Base-by-base conservation (phyloP, 2,797 vertebrate species). In the Zalophus californianus region DNA sequence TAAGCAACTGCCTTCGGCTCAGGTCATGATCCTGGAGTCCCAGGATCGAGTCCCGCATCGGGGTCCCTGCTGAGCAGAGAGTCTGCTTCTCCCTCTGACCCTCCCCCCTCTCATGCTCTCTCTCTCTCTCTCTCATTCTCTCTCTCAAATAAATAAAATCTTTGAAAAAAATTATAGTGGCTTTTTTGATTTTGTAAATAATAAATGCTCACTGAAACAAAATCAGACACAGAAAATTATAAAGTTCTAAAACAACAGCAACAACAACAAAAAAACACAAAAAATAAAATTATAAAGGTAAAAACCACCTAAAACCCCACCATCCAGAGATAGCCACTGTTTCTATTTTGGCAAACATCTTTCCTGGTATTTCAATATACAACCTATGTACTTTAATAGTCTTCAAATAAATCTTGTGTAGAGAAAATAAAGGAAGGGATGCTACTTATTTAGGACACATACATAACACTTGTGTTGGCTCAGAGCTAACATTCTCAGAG, bases 141-240 rank as follows among this genome's bases (percentile, higher is more conserved):
- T 38, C 38, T 38, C 38, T 38, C 38, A 38, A 38, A 38, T 38
- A 38, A 38, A 38, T 38, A 38, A 38, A 3, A 38, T 38, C 38
- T 38, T 38, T 38, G 38, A 38, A 38, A 38, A 38, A 38, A 38
- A 32, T 62, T 32, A 62, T 5, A 79, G 44, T 27, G 5, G 1
- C 41, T 84, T 70, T 89, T 83, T 86, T 72, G 16, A 90, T 90
- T 79, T 90, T 90, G 38, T 64, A 90, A 72, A 54, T 52, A 79
- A 90, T 64, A 38, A 14, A 58, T 54, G 16, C 11, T 85, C 25
- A 27, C 35, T 84, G 38, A 41, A 60, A 78, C 62, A 72, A 68
- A 38, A 77, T 41, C 56, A 89, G 78, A 25, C 41, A 35, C 14
- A 85, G 50, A 85, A 90, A 79, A 85, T 85, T 64, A 70, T 44